Conservation (phyloP, 1,140 invertebrate genomes). For the Coenobita brevimanus region DNA sequence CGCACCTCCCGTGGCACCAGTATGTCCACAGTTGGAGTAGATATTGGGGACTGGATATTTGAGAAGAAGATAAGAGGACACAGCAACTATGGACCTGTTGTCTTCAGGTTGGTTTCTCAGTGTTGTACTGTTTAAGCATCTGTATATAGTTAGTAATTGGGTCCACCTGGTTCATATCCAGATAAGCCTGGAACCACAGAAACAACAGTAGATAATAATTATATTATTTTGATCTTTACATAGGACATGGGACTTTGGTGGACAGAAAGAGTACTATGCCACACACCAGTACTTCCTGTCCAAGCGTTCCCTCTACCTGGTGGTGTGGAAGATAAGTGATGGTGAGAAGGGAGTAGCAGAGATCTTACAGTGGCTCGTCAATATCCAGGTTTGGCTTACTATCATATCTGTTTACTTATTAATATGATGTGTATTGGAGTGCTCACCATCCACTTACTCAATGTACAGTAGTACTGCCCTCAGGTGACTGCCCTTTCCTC, state of each 20-base stretch:
- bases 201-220: too few relatives aligned
- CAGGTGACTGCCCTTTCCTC: too few relatives aligned
- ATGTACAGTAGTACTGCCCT: too few relatives aligned
- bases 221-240: neutral
- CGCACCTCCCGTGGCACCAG: conserved; percentile 85
- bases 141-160: neutral
- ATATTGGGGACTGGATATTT: conserved; percentile 95
- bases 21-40: conserved; percentile 96
- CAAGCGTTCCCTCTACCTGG: conserved; percentile 94
- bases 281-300: conserved; percentile 99
- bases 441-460: too few relatives aligned
- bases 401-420: too few relatives aligned
- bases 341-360: conserved; percentile 92
- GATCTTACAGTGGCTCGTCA: conserved; percentile 95
- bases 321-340: conserved; percentile 95
- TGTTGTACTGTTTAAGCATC: too few relatives aligned
- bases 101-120: conserved; percentile 79
- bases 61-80: conserved; percentile 85
- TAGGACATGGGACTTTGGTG: conserved; percentile 99
- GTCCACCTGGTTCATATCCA: neutral
- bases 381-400: conserved; percentile 82
- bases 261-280: conserved; percentile 96
- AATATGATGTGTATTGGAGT: too few relatives aligned
- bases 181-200: too few relatives aligned
- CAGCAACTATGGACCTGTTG: conserved; percentile 87